Evolutionary conservation across 2,888 invertebrate species (phyloP).

Genomic region (Meta bourneti): DNA sequence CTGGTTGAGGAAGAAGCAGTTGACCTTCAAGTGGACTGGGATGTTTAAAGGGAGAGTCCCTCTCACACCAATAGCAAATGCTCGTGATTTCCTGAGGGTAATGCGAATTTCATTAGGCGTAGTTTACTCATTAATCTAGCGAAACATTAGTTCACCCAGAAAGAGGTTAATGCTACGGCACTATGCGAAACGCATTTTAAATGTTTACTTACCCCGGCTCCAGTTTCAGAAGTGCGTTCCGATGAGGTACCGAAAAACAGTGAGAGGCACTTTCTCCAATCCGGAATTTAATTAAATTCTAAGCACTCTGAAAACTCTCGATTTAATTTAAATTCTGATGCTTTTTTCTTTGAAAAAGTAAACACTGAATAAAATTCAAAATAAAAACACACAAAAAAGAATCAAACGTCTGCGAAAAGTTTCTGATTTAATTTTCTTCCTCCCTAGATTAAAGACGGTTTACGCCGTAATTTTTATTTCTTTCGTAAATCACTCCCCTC

Average conservation of each 20-base stretch:
- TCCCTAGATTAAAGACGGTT: slow-evolving; percentile 67
- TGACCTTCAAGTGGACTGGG: slow-evolving; percentile 9
- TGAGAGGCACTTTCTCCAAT: slow-evolving; percentile 29
- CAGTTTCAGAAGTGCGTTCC: slow-evolving; percentile 1
- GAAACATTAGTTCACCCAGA: slow-evolving; percentile 67
- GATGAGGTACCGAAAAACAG: slow-evolving; percentile 64
- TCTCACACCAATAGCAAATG: slow-evolving; percentile 60
- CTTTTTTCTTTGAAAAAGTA: slow-evolving; percentile 2
- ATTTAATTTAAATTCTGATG: slow-evolving; percentile 74
- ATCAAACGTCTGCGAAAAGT: slow-evolving; percentile 24
- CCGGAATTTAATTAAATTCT: slow-evolving; percentile 72
- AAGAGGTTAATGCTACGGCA: slow-evolving; percentile 39
- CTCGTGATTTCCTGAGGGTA: slow-evolving; percentile 73
- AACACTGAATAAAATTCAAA: slow-evolving; percentile 39
- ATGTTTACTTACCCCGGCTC: slow-evolving; percentile 52
- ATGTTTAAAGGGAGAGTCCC: slow-evolving; percentile 49
- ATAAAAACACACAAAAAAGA: slow-evolving; percentile 20
- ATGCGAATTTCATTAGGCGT: slow-evolving; percentile 75
- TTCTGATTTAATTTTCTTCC: slow-evolving; percentile 72
- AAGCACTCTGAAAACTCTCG: slow-evolving; percentile 62
- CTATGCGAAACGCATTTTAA: slow-evolving; percentile 75
- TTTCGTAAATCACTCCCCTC: slow-evolving; percentile 59
- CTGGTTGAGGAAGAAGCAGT: neutral
- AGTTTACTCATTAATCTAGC: slow-evolving; percentile 72
- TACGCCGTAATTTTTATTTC: slow-evolving; percentile 67